These are phyloP conservation scores for Cladopsammia gracilis DNA, from an alignment of 64 coral and sea anemone genomes.

Conservation along the genomic window DNA sequence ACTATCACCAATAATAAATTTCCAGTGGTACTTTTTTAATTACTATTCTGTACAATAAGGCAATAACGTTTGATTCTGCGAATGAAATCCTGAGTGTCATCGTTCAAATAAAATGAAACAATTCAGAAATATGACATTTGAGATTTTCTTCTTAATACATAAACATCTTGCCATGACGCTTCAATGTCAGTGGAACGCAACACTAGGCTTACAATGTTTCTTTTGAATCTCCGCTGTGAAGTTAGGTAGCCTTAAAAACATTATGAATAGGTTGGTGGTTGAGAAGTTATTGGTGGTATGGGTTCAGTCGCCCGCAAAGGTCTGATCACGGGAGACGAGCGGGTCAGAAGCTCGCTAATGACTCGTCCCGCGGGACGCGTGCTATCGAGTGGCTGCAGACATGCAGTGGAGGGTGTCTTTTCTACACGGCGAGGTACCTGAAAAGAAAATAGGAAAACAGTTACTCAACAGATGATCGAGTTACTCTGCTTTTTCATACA, in stretches of 20 bases:
- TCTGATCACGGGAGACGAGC: conserved; percentile 90
- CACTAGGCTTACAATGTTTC: neutral
- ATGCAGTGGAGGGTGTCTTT: conserved; percentile 71
- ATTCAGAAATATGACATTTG: too few relatives aligned
- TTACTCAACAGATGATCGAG: neutral
- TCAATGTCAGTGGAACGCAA: neutral
- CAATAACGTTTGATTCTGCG: too few relatives aligned
- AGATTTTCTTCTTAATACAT: too few relatives aligned
- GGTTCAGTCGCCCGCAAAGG: conserved; percentile 80
- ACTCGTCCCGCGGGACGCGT: conserved; percentile 62
- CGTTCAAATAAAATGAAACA: too few relatives aligned
- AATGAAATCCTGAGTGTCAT: too few relatives aligned
- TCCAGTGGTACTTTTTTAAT: neutral
- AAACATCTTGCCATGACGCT: neutral
- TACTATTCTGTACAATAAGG: too few relatives aligned
- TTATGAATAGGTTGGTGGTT: conserved; percentile 36
- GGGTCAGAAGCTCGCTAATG: conserved; percentile 57
- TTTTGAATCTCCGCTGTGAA: neutral
- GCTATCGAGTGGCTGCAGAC: conserved; percentile 73
- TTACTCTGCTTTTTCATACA: neutral
- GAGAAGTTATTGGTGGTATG: conserved; percentile 82
- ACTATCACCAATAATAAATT: too few relatives aligned
- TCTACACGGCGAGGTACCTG: conserved; percentile 77
- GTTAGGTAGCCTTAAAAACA: neutral
- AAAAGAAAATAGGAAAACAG: neutral